Conservation (phyloP, 2,113 vertebrate genomes). For the Uropsilus gracilis region DNA sequence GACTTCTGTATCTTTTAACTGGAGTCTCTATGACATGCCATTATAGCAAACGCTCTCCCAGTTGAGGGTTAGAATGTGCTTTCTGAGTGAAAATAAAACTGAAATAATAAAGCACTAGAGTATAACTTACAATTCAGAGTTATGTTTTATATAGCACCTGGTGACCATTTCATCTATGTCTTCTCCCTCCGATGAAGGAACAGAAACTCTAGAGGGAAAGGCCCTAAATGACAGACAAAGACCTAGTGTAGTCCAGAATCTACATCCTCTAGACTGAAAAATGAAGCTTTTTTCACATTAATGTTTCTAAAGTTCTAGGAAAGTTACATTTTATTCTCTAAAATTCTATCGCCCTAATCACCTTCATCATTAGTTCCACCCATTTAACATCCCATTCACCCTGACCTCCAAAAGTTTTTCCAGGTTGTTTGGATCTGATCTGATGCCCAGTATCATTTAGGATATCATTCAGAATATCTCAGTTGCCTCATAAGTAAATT, state of each 20-base stretch:
- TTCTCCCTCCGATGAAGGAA: background rate
- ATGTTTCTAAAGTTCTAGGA: background rate
- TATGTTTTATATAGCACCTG: background rate
- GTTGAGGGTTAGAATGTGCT: background rate
- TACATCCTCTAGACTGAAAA: background rate
- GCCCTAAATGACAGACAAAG: background rate
- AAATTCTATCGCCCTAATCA: background rate
- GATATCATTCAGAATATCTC: background rate
- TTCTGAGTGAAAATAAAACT: conserved; percentile 16
- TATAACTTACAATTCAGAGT: background rate
- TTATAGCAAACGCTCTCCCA: background rate
- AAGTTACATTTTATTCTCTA: background rate
- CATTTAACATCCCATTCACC: background rate
- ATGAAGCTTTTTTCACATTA: background rate
- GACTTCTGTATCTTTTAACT: background rate
- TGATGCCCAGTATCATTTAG: background rate
- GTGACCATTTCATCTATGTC: background rate
- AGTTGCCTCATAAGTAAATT: background rate
- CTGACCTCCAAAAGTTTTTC: background rate
- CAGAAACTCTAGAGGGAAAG: background rate
- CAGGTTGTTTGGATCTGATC: background rate
- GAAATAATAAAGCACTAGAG: background rate
- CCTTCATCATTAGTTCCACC: background rate
- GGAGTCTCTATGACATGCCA: background rate
- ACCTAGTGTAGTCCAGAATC: background rate